Percentiles rank a stretch among this genome's conserved stretches.
phyloP scores from a whole-genome alignment of 2,888 invertebrate genomes.

The Cantharis nigra region DNA sequence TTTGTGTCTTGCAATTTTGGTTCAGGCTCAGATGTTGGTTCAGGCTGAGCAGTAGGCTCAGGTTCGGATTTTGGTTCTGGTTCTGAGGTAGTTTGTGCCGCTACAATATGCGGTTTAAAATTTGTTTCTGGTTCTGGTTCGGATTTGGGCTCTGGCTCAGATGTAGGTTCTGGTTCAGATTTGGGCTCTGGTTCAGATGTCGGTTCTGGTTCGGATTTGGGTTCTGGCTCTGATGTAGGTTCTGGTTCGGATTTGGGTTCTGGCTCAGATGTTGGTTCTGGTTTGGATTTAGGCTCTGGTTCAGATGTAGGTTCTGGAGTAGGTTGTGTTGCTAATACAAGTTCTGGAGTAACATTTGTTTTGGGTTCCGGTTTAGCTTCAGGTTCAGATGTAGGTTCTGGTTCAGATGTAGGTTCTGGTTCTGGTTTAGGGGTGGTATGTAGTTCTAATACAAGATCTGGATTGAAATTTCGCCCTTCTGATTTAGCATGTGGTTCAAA shows the following conservation, averaged over 20 bases:
- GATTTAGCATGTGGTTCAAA: conserved; percentile 22
- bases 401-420: conserved; percentile 47
- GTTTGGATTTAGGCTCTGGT: conserved; percentile 47
- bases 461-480: conserved; percentile 7
- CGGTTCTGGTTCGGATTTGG: conserved; percentile 31
- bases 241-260: conserved; percentile 46
- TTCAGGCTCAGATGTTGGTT: conserved; percentile 29
- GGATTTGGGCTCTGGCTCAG: conserved; percentile 39
- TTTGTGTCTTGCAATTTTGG: too few species aligned
- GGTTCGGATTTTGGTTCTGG: conserved; percentile 32
- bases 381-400: conserved; percentile 42
- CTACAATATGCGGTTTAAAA: conserved; percentile 15
- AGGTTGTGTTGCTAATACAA: conserved; percentile 42
- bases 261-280: conserved; percentile 50
- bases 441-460: conserved; percentile 41
- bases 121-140: conserved; percentile 20
- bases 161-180: conserved; percentile 42
- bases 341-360: conserved; percentile 3
- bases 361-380: conserved; percentile 17
- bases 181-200: conserved; percentile 34
- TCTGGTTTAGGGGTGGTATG: conserved; percentile 55
- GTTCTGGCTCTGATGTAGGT: conserved; percentile 35
- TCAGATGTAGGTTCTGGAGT: conserved; percentile 42
- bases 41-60: conserved; percentile 34
- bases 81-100: conserved; percentile 39